Evolutionary conservation across 2,113 vertebrate species (phyloP), one percentile per base, ranked within the genome.

Genomic region (Syngnathus floridae): DNA sequence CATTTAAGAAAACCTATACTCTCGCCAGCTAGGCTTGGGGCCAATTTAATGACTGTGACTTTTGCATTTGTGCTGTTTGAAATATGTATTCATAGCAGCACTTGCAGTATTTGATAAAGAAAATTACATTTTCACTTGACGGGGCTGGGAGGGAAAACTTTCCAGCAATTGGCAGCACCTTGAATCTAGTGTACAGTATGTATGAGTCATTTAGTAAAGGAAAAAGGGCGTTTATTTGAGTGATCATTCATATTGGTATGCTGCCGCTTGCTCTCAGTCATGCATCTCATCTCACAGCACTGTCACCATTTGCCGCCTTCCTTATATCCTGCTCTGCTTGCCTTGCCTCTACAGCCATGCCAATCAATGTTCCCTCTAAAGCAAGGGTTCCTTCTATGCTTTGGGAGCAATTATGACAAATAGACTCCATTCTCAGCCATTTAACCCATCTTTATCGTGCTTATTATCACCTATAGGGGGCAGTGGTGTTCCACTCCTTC

Each of bases 1-100:
- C 80, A 88, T 88, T 88, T 86, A 13, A 73, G 61, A 48, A 74
- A 81, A 86, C 85, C 76, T 62, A 84, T 81, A 71, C 38, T 65
- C 58, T 43, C 9, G 35, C 71, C 69, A 67, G 62, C 72, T 65
- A 31, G 31, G 58, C 74, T 59, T 19, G 37, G 56, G 26, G 59
- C 67, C 5, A 7, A 52, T 77, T 73, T 74, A 43, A 64, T 61
- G 68, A 67, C 31, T 62, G 60, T 54, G 62, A 72, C 62, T 83
- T 75, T 59, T 35, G 26, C 54, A 48, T 77, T 57, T 58, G 38
- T 67, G 49, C 41, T 66, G 49, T 69, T 75, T 12, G 65, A 86
- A 86, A 86, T 86, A 62, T 74, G 64, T 60, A 1, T 80, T 59
- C 75, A 62, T 41, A 46, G 60, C 63, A 45, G 55, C 10, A 7